These are phyloP conservation scores for Aradus depressus DNA, from an alignment of 2,888 invertebrate species.

Conservation along the genomic window DNA sequence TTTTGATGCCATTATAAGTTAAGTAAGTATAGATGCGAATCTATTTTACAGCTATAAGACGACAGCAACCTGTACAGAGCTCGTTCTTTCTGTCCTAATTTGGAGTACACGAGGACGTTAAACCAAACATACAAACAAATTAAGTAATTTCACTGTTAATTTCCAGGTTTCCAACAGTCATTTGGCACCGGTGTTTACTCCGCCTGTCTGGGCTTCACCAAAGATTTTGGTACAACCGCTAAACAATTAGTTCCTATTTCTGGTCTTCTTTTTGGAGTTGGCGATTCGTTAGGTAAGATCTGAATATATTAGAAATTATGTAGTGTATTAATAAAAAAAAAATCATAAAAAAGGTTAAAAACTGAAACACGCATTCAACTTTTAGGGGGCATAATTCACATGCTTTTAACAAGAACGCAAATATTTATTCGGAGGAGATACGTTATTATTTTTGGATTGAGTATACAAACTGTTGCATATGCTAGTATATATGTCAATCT, in stretches of 20 bases:
- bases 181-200: constrained; percentile 96
- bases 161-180: constrained; percentile 77
- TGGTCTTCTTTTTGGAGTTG: constrained; percentile 85
- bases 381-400: constrained; percentile 45
- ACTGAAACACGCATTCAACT: constrained; percentile 22
- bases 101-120: too few relatives aligned
- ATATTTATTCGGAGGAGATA: constrained; percentile 8
- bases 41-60: too few relatives aligned
- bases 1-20: too few relatives aligned
- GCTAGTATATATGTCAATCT: constrained; percentile 79
- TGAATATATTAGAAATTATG: background rate
- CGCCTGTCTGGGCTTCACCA: constrained; percentile 78
- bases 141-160: constrained; percentile 20
- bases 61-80: too few relatives aligned
- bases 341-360: too few relatives aligned
- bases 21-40: too few relatives aligned
- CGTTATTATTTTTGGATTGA: constrained; percentile 11
- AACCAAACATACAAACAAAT: background rate
- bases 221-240: constrained; percentile 58
- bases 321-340: too few relatives aligned
- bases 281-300: constrained; percentile 72
- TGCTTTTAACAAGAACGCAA: constrained; percentile 6
- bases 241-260: constrained; percentile 86
- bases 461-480: constrained; percentile 47
- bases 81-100: too few relatives aligned